Evolutionary conservation across 2,888 invertebrate species (phyloP), one percentile per base, ranked within the genome.

Genomic region (Morinoia aosen): DNA sequence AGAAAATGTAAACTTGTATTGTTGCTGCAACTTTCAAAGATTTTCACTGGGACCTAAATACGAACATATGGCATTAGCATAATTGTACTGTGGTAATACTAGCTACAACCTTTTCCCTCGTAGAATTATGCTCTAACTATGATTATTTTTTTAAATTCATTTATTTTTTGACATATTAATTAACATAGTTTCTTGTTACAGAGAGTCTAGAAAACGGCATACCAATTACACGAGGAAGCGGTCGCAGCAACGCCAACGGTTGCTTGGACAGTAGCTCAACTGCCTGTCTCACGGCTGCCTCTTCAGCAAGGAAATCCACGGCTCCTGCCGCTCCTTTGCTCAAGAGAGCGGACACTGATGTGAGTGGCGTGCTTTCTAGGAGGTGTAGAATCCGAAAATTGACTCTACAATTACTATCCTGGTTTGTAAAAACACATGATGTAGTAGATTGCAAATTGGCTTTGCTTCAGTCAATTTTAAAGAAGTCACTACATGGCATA

Each of bases 201-300:
- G 93, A 93, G 93, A 93, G 93, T 57, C 48, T 93, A 25, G 93
- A 93, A 93, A 93, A 57, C 33, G 93, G 93, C 11, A 57, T 93
- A n/a, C 93, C 93, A 57, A 93, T 93, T 33, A 93, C 97, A 4
- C 97, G 98, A 25, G 98, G 98, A 96, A 97, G 97, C 64, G 97
- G 97, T 76, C 97, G 97, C n/a, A 97, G 97, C 19, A 97, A 97
- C 96, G 96, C 95, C 58, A 96, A 96, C 96, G 96, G 95, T 88
- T 96, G 93, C 90, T 94, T 95, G 57, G 97, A 97, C 96, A 97
- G 97, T 95, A 97, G 97, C 58, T 96, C 94, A 58, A 93, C 95
- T 57, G 57, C 57, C 57, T 12, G 90, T 14, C n/a, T 90, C n/a
- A 91, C 16, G n/a, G 56, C 57, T 39, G 93, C 57, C 48, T 57